Evolutionary conservation across 2,113 vertebrate genomes (phyloP).

Genomic region (Ellobius talpinus): DNA sequence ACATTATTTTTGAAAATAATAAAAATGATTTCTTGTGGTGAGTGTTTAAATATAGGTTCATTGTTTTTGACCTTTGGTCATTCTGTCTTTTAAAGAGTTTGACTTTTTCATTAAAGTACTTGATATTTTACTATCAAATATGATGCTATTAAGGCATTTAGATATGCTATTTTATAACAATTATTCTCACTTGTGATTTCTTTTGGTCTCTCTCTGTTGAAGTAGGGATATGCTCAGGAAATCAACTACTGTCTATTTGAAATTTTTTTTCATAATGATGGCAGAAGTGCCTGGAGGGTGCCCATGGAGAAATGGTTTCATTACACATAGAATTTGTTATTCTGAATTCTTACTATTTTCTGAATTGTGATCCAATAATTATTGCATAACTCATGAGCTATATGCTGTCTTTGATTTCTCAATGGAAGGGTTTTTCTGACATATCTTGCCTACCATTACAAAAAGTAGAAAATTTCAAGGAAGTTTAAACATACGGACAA

Average conservation of each 20-base stretch:
- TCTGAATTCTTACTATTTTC: not conserved
- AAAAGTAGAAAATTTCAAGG: not conserved
- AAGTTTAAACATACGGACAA: not conserved
- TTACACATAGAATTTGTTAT: not conserved
- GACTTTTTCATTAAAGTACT: not conserved
- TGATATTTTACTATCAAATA: not conserved
- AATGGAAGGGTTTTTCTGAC: not conserved
- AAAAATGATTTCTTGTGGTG: not conserved
- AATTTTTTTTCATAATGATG: not conserved
- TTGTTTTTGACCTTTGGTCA: not conserved
- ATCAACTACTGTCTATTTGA: not conserved
- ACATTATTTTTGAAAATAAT: not conserved
- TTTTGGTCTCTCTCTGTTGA: not conserved
- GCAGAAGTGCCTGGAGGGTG: not conserved
- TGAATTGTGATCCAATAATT: not conserved
- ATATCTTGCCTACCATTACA: not conserved
- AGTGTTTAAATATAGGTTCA: not conserved
- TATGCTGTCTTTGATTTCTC: not conserved
- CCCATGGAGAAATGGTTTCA: not conserved
- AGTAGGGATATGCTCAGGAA: not conserved
- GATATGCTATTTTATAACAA: not conserved
- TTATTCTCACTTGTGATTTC: not conserved
- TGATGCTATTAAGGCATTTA: not conserved
- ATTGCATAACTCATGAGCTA: not conserved
- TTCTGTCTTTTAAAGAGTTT: not conserved